These are phyloP conservation scores for Hucho hucho DNA, from an alignment of 2,113 vertebrate species.

Conservation along the genomic window DNA sequence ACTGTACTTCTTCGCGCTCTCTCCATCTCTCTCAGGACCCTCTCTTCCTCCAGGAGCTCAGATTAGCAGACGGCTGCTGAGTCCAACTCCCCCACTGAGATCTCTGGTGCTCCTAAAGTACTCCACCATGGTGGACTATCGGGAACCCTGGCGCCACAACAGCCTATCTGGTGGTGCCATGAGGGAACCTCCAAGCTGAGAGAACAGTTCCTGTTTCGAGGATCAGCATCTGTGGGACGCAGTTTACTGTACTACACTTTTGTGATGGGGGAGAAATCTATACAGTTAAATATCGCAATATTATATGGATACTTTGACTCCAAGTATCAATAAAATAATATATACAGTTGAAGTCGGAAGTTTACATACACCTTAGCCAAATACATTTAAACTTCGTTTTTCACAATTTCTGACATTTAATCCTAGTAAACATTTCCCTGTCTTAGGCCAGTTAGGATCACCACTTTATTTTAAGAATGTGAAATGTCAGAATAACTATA, in stretches of 20 bases:
- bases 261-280: neutral
- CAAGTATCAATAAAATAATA: too few relatives aligned
- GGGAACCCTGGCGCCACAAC: neutral
- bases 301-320: too few relatives aligned
- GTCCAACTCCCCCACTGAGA: constrained; percentile 1
- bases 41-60: constrained; percentile 21
- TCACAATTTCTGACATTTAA: too few relatives aligned
- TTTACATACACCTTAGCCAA: too few relatives aligned
- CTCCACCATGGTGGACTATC: constrained; percentile 1
- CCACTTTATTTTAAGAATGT: too few relatives aligned
- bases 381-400: too few relatives aligned
- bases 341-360: too few relatives aligned
- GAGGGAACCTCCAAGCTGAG: neutral
- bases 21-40: neutral
- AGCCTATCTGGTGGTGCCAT: neutral
- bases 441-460: too few relatives aligned
- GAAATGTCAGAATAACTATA: too few relatives aligned
- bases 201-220: constrained; percentile 2
- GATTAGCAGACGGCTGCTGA: constrained; percentile 46
- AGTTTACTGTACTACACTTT: neutral
- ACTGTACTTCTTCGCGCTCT: neutral
- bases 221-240: constrained; percentile 1
- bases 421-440: too few relatives aligned
- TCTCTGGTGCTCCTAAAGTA: constrained; percentile 14
- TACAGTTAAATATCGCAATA: too few relatives aligned